Conservation (phyloP, 2,113 vertebrate species). For the Heterotis niloticus region DNA sequence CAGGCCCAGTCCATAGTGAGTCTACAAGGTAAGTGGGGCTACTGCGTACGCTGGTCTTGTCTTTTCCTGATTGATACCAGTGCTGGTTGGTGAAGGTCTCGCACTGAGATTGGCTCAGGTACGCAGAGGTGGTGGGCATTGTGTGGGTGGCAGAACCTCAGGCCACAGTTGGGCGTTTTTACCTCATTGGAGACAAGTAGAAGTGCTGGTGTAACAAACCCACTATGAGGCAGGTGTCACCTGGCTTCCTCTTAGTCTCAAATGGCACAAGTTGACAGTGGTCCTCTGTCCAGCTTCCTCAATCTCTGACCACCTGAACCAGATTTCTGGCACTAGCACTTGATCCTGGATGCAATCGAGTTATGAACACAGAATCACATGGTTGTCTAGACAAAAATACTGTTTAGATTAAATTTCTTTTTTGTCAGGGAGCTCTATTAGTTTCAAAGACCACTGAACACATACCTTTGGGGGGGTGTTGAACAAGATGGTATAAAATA, state of each 20-base stretch:
- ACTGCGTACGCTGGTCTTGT: background rate
- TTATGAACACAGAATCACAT: background rate
- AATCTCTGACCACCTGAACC: background rate
- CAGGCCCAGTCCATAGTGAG: background rate
- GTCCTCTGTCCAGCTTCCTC: background rate
- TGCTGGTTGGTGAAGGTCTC: background rate
- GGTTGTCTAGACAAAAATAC: background rate
- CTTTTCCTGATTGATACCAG: constrained; percentile 3
- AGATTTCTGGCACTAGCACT: background rate
- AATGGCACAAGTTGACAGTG: background rate
- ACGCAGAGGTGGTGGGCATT: background rate
- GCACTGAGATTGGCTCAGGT: background rate
- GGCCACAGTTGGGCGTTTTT: constrained; percentile 9
- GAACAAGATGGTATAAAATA: no score
- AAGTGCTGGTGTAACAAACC: background rate
- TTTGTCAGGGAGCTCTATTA: no score
- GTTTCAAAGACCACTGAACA: no score
- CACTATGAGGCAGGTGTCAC: background rate
- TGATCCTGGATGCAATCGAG: background rate
- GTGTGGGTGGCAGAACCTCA: background rate
- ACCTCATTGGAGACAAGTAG: background rate
- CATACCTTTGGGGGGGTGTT: no score
- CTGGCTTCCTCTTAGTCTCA: background rate
- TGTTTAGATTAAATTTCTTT: background rate
- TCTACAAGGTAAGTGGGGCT: constrained; percentile 19